Evolutionary conservation across 35 echinoderm and acorn worm species (phyloP).

Genomic region (Stichopus chloronotus): DNA sequence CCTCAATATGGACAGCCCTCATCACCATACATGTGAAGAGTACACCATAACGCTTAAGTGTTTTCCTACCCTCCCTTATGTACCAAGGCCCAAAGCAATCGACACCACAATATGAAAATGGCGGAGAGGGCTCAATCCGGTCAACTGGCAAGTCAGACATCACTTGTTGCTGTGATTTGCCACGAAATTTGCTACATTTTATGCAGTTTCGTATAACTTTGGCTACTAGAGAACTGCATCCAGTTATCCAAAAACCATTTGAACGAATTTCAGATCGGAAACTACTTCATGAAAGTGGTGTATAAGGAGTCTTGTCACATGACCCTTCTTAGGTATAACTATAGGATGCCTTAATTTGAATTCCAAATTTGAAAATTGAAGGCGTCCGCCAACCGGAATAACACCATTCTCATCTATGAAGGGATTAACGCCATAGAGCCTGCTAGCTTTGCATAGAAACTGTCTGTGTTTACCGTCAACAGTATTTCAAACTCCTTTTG

Average conservation of each 20-base stretch:
- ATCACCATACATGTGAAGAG: slow-evolving; percentile 68
- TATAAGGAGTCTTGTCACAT: slow-evolving; percentile 38
- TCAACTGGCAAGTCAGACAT: slow-evolving; percentile 41
- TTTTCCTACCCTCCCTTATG: slow-evolving; percentile 41
- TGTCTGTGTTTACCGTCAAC: not conserved
- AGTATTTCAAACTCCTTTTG: slow-evolving; percentile 26
- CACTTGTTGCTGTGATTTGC: not conserved
- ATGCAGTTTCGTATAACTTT: slow-evolving; percentile 52
- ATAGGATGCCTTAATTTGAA: slow-evolving; percentile 63
- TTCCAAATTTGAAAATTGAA: slow-evolving; percentile 33
- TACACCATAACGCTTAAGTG: slow-evolving; percentile 69
- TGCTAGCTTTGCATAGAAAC: not conserved
- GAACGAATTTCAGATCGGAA: slow-evolving; percentile 57
- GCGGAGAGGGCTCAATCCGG: slow-evolving; percentile 7
- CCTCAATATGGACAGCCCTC: slow-evolving; percentile 64
- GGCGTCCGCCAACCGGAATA: slow-evolving; percentile 65
- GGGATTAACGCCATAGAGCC: slow-evolving; percentile 28
- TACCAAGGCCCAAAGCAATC: slow-evolving; percentile 42
- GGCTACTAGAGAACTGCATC: slow-evolving; percentile 38
- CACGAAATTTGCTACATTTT: slow-evolving; percentile 41
- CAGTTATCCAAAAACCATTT: slow-evolving; percentile 71
- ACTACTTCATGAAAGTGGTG: not conserved
- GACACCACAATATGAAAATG: slow-evolving; percentile 42
- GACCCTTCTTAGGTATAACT: slow-evolving; percentile 51
- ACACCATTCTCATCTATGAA: slow-evolving; percentile 68